A percentile compares a stretch with the other conserved stretches of the same genome.
Conservation (phyloP, 2,797 vertebrate species). For the Betta splendens region DNA sequence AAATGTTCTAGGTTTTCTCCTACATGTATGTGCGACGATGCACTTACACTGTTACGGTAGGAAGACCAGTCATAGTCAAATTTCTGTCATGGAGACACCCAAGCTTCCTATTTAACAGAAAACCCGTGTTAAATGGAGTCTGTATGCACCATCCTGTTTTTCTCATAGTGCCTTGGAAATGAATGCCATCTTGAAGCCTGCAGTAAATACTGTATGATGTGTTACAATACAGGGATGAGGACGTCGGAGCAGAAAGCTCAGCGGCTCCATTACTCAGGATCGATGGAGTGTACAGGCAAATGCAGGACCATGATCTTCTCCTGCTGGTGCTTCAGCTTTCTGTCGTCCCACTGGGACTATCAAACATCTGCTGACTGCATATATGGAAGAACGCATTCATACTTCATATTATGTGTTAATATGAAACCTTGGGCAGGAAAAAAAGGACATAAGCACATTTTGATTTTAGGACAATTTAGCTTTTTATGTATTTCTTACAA, state of each 20-base stretch:
- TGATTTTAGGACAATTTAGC: too few species aligned
- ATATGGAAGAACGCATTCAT: constrained; percentile 5
- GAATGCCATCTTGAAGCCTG: not conserved
- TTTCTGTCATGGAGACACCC: not conserved
- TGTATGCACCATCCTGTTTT: too few species aligned
- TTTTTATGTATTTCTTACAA: too few species aligned
- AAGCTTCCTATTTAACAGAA: not conserved
- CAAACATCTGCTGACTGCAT: constrained; percentile 42
- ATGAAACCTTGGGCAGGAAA: not conserved
- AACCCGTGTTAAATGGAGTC: not conserved
- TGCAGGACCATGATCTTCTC: constrained; percentile 23
- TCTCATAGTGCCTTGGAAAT: not conserved
- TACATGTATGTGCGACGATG: too few species aligned
- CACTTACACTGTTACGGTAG: not conserved
- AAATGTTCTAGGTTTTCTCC: too few species aligned
- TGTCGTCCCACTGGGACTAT: constrained; percentile 45
- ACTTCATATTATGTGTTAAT: not conserved
- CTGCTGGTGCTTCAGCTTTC: constrained; percentile 23
- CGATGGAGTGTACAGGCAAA: constrained; percentile 32
- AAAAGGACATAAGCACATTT: rapidly evolving
- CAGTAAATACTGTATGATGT: not conserved
- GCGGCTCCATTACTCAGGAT: constrained; percentile 48
- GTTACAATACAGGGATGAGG: constrained; percentile 4
- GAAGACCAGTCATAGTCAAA: not conserved
- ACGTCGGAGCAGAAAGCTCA: constrained; percentile 19